Base-by-base conservation (phyloP, 2,888 invertebrate species). In the Torymus texanus region DNA sequence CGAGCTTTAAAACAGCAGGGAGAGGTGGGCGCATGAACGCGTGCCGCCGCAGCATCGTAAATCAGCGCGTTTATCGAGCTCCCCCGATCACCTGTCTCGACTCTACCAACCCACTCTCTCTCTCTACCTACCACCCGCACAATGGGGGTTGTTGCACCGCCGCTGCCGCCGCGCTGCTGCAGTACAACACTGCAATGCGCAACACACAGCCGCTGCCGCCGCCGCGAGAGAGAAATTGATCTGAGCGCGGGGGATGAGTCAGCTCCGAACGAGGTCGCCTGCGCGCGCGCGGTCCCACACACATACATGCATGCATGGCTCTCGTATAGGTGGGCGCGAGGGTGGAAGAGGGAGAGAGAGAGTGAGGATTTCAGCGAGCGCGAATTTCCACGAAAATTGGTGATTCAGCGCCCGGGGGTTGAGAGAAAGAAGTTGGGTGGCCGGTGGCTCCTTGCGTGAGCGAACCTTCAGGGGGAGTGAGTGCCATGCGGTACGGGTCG, bases 131-230 rank as follows among this genome's bases (percentile, higher is more conserved):
- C 41, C 41, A 41, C 41, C 41, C 24, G 56, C 21, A 71, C 41
- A 51, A 61, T 14, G 71, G 71, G 58, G 58, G 74, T 74, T 58
- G 67, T 68, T 62, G 55, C 67, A 65, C 56, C 13, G 10, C 14
- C 53, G 62, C n/a, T 61, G 58, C 56, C 13, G 10, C 18, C 58
- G 56, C 29, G 29, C 41, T 41, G 41, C 41, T 59, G 77, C 72
- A 63, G 72, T 67, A 53, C 67, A 70, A 59, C 63, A 65, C 79
- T 65, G 79, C 79, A 79, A 79, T 79, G 79, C 79, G 79, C 78
- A 78, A 72, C 66, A 63, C 14, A 16, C 24, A 24, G 16, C 16
- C 18, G 29, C 18, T 5, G 29, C 24, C 3, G 29, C 55, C 41
- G 13, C 53, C 11, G 58, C 11, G 29, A 8, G 59, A 51, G 18